A percentile compares a stretch with the other conserved stretches of the same genome.
Conservation (phyloP, 2,888 invertebrate species). For the Coremacera marginata region DNA sequence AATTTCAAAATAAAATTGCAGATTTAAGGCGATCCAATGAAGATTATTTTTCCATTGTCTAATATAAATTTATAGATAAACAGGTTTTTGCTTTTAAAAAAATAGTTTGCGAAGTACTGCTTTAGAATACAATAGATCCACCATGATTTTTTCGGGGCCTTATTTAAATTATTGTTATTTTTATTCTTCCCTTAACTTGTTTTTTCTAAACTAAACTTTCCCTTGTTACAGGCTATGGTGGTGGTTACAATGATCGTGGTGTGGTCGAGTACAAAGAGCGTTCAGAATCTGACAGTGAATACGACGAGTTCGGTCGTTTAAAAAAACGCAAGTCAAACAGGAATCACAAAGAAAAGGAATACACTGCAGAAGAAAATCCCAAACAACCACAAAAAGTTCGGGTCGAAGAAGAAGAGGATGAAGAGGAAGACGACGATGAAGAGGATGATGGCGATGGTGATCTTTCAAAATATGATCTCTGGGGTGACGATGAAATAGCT, state of each 20-base stretch:
- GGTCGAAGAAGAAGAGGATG: constrained; percentile 65
- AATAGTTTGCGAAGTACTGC: too few species aligned
- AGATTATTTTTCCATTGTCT: too few species aligned
- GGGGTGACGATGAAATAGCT: constrained; percentile 76
- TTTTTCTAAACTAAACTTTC: background rate
- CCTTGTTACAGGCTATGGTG: constrained; percentile 78
- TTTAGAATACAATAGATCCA: too few species aligned
- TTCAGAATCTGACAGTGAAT: constrained; percentile 92
- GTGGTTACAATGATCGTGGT: constrained; percentile 95
- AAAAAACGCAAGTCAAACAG: constrained; percentile 70
- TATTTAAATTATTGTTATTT: too few species aligned
- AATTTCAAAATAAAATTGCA: background rate
- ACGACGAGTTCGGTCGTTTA: constrained; percentile 89
- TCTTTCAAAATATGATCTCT: constrained; percentile 83
- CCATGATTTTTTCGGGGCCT: too few species aligned
- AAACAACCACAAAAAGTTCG: constrained; percentile 34
- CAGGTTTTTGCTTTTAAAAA: background rate
- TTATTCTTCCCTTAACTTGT: background rate
- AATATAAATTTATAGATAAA: background rate
- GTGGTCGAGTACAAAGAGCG: constrained; percentile 95
- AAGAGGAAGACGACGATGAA: constrained; percentile 69
- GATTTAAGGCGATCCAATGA: too few species aligned
- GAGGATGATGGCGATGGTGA: constrained; percentile 77
- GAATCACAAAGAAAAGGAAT: constrained; percentile 54
- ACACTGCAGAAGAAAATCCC: constrained; percentile 55